Evolutionary conservation across 2,113 vertebrate genomes (phyloP), one percentile per base, ranked within the genome.

Genomic region (Oreochromis aureus): DNA sequence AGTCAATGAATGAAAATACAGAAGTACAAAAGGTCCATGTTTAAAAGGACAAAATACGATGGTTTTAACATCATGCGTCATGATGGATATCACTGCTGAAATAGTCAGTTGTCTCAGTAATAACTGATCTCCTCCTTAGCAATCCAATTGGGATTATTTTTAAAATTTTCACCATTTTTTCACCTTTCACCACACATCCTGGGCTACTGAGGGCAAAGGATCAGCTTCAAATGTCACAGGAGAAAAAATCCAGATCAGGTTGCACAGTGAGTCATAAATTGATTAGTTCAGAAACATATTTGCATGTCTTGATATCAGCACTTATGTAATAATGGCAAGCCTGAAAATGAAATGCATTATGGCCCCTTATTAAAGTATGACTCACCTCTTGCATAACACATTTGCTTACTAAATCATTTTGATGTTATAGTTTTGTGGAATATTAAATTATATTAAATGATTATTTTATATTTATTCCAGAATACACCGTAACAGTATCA

Each of bases 311-410:
- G 55, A 86, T 53, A 5, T 11, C 76, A 32, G 80, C 76, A n/a
- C 44, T 89, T 87, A 79, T 61, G 48, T 27, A 83, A 87, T 80
- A 71, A 53, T 46, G 1, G 8, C 22, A 51, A 22, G 24, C 7
- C 54, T 83, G 48, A 32, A 83, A 78, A 80, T 59, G 11, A 78
- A 56, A 83, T 58, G 12, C 78, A 76, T 80, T 39, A 59, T 58
- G 46, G n/a, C 66, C 69, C 44, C 34, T 88, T 58, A 85, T 85
- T 63, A 83, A 46, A 79, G 41, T 3, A 30, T 87, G 88, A 91
- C 15, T 91, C 92, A 93, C n/a, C 46, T 22, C 78, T 87, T 91
- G 82, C 61, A 88, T 59, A 84, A 89, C 86, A 39, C 78, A 27
- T 71, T 41, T 85, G 59, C 82, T 80, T 53, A 53, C 46, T 83